Percentiles rank a stretch among this genome's conserved stretches.
Evolutionary conservation across 1,140 invertebrate species (phyloP).

Genomic region (Lordiphosa stackelbergi): DNA sequence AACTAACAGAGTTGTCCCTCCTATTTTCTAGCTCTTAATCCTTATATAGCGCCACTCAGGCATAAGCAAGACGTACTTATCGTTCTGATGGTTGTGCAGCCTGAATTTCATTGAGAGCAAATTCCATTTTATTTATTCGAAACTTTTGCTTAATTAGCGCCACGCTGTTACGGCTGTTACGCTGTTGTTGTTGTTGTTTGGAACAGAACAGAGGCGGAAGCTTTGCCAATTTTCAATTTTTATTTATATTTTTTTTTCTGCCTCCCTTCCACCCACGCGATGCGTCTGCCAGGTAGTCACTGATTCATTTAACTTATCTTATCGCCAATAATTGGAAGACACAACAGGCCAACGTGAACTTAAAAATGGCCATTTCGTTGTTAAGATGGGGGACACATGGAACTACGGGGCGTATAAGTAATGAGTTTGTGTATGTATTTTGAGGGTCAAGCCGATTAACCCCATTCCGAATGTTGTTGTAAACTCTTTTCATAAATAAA

Average conservation of each 20-base stretch:
- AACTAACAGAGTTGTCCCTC: too few species aligned
- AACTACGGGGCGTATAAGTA: conserved; percentile 40
- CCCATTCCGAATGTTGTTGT: background rate
- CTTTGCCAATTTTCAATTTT: conserved; percentile 33
- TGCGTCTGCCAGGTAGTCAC: conserved; percentile 3
- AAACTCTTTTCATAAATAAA: background rate
- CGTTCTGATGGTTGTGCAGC: too few species aligned
- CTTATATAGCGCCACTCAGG: too few species aligned
- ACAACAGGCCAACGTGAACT: conserved; percentile 34
- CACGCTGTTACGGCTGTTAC: conserved; percentile 43
- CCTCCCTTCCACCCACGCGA: background rate
- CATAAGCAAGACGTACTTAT: too few species aligned
- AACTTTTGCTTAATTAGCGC: conserved; percentile 63
- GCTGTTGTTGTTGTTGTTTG: conserved; percentile 15
- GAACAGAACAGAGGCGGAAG: conserved; percentile 45
- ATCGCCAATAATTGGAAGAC: conserved; percentile 60
- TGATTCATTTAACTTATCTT: conserved; percentile 55
- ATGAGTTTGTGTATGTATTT: conserved; percentile 17
- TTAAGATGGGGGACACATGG: conserved; percentile 20
- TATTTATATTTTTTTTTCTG: conserved; percentile 8
- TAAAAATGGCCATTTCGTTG: conserved; percentile 56
- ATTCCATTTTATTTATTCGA: conserved; percentile 67
- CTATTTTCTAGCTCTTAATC: too few species aligned
- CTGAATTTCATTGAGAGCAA: conserved; percentile 29
- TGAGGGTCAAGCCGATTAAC: conserved; percentile 2